Evolutionary conservation across 1,140 invertebrate genomes (phyloP), one percentile per base, ranked within the genome.

Genomic region (Caerostris extrusa): DNA sequence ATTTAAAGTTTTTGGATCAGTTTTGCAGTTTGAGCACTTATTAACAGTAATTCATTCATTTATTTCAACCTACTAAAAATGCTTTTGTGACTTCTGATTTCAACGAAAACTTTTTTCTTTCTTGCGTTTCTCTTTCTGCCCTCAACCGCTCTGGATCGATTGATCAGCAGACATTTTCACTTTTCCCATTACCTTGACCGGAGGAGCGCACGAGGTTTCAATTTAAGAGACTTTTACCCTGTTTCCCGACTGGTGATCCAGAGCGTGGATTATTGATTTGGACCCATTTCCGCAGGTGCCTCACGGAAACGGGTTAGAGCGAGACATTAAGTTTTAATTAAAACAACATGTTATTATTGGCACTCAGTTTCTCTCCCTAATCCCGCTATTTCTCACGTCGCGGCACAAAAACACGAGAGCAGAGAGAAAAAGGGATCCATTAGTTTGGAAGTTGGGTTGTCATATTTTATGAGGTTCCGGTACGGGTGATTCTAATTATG

Each of bases 311-410:
- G 61, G 3, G 61, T 34, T 34, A 34, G 17, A 17, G 7, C 61
- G 61, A 64, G 61, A 64, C 61, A 64, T 64, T 64, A 64, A 17
- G 61, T 64, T 64, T 64, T 64, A 64, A 64, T 64, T 64, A 64
- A 64, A 64, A 64, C 17, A 64, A 64, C 61, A 64, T 64, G 12
- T 64, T 64, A 64, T 64, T 64, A 64, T 64, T 64, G 61, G 61
- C 3, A 14, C 34, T 34, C 61, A 14, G 61, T 14, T 14, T 64
- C 17, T 64, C 61, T 64, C 34, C 34, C 10, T 64, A 64, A 64
- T 64, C 61, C 61, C 17, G 61, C 61, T 64, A 64, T 64, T 64
- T 64, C 61, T 14, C 12, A 64, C 61, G 61, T 64, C 61, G 17
- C 61, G 17, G 17, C 5, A 64, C 61, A 64, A 64, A 64, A 64